Base-by-base conservation (phyloP, 2,888 invertebrate genomes). In the Caenorhabditis sp. region DNA sequence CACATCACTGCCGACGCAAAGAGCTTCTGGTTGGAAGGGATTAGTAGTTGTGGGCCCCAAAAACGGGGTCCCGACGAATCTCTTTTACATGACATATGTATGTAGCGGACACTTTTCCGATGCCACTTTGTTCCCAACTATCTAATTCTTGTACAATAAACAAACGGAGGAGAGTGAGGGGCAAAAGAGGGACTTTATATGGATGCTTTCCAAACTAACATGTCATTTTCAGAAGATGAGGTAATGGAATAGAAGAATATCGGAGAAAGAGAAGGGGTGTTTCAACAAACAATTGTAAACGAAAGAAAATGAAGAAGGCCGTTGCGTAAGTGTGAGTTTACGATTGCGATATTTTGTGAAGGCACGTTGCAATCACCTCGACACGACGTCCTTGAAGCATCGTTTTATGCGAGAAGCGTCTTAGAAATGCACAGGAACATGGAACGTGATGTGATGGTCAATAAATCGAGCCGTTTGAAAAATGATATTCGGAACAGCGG, bases 21-120 rank as follows among this genome's bases (percentile, higher is more conserved):
- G 71, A 56, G 39, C 62, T 55, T 71, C 63, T 72, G 72, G 52
- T 65, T 39, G 73, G 46, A 65, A 65, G 59, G 71, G 73, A 73
- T 73, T 73, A 73, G 73, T 73, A 63, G 72, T 72, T 72, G 72
- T 43, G 61, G 52, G 50, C 53, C n/a, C 62, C 72, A 72, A 72
- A 72, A 72, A 72, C 71, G 71, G 71, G 62, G 35, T 9, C 9
- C 53, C 46, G 20, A 20, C 53, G 55, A 62, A 71, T 62, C 55
- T 55, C 62, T 71, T 71, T 53, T 71, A 71, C 62, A 71, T 71
- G 71, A 71, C 71, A 71, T 62, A 62, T 71, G 62, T 71, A 71
- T 71, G 61, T 62, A 48, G 62, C 55, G 48, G 71, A 71, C 71
- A 63, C 52, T 72, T 63, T 45, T 15, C 35, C 27, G 45, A 45